Base-by-base conservation (phyloP, 2,888 invertebrate genomes). In the Pristionchus exspectatus region DNA sequence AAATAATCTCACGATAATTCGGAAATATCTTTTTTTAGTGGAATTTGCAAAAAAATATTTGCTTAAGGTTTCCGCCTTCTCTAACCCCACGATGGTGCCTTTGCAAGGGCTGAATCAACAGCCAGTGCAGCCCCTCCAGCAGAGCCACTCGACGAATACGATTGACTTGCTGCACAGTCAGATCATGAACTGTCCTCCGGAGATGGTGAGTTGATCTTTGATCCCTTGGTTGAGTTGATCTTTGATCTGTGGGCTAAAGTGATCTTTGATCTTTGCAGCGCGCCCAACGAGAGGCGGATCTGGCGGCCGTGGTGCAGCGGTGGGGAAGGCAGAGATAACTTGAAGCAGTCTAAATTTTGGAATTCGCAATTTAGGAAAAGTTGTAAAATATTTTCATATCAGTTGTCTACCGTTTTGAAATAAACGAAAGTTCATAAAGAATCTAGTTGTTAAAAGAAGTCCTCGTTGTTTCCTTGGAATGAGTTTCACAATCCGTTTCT, bases 191-290 rank as follows among this genome's bases (percentile, higher is more conserved):
- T 18, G 59, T 18, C 21, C 18, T 21, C 59, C 59, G 59, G 59
- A 18, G 24, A 18, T 21, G 59, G 59, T 59, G 5, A 21, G 59
- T 24, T 59, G 59, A 59, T 59, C 59, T 59, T 59, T 59, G 59
- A 54, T 54, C 54, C 14, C 54, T 54, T 54, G 10, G 7, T 54
- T 10, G 54, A 54, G 14, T 7, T 54, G 54, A 59, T 59, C 59
- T 59, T 59, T 59, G 59, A 59, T 21, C 12, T 24, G 21, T 59
- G 59, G 5, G 5, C 21, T 14, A 14, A 18, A 18, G 24, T 66
- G 27, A 66, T 66, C 66, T 24, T 66, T 66, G 27, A 66, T 66
- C 27, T 66, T 66, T 66, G 66, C 66, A 66, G 66, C n/a, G n/a
- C 12, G 66, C 66, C 12, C 27, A n/a, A 14, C 66, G 66, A n/a